phyloP scores from a whole-genome alignment of 2,888 invertebrate genomes.

The Axea sp. region DNA sequence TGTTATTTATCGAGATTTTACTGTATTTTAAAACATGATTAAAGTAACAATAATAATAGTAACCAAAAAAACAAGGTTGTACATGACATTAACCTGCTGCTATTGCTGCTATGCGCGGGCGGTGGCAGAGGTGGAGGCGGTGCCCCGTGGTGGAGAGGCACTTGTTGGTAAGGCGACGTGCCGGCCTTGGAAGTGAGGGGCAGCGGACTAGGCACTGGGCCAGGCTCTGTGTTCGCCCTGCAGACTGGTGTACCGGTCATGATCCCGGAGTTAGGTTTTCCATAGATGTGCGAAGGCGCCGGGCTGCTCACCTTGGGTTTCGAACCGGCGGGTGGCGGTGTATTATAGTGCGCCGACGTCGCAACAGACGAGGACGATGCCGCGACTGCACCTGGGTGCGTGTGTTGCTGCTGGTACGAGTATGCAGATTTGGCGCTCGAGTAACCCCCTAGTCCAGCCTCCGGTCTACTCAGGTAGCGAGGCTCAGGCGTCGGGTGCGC shows the following conservation, averaged over 20 bases:
- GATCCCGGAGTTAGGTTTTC: conserved; percentile 83
- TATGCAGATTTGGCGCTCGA: conserved; percentile 78
- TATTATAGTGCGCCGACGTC: conserved; percentile 80
- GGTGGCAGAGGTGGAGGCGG: conserved; percentile 79
- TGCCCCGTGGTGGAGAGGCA: conserved; percentile 80
- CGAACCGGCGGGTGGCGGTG: conserved; percentile 80
- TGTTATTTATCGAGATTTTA: no score
- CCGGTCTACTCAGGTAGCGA: conserved; percentile 75
- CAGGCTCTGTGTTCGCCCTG: conserved; percentile 76
- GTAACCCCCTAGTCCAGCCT: conserved; percentile 72
- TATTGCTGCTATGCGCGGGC: conserved; percentile 77
- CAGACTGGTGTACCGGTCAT: conserved; percentile 82
- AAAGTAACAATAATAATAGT: no score
- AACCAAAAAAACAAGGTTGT: no score
- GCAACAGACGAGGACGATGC: conserved; percentile 77
- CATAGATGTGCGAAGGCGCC: conserved; percentile 88
- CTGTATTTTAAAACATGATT: no score
- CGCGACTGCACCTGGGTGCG: conserved; percentile 67
- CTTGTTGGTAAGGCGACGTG: conserved; percentile 81
- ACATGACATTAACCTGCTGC: conserved; percentile 65
- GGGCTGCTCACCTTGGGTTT: conserved; percentile 85
- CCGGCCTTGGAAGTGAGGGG: conserved; percentile 82
- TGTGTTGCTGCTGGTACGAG: conserved; percentile 70
- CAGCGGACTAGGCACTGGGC: conserved; percentile 78
- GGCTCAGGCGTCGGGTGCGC: conserved; percentile 77